These are phyloP conservation scores for Darevskia nairensis DNA, from an alignment of 2,797 vertebrate species.

Conservation along the genomic window DNA sequence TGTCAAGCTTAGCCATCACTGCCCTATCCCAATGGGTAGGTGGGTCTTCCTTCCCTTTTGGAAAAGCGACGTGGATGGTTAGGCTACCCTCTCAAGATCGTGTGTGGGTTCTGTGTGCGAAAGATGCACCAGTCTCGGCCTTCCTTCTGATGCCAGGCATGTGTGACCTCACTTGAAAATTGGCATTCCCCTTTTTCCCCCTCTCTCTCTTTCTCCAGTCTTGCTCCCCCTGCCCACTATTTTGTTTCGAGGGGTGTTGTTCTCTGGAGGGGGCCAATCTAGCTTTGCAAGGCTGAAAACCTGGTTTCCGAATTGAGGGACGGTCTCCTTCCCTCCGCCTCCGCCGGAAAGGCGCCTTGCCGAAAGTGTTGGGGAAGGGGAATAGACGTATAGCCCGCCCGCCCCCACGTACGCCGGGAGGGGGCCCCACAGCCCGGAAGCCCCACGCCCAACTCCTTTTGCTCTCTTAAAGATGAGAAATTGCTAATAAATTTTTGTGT, in stretches of 20 bases:
- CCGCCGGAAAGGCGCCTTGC: constrained; percentile 26
- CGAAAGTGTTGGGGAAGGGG: neutral
- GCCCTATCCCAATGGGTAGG: too few species aligned
- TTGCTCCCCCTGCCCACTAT: neutral
- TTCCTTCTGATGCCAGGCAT: neutral
- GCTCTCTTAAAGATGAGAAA: constrained; percentile 96
- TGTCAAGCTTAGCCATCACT: too few species aligned
- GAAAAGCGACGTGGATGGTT: too few species aligned
- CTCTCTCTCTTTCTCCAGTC: constrained; percentile 16
- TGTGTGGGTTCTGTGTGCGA: too few species aligned
- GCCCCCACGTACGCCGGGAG: neutral
- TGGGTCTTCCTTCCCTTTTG: too few species aligned
- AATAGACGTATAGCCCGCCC: constrained; percentile 37
- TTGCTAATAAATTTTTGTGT: constrained; percentile 99
- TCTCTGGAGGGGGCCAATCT: neutral
- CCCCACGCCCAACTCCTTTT: constrained; percentile 61
- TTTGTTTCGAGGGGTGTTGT: neutral
- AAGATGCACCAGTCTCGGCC: neutral
- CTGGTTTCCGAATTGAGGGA: neutral
- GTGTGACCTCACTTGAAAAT: neutral
- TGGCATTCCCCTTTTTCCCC: constrained; percentile 19
- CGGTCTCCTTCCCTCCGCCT: neutral
- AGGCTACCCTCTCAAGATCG: too few species aligned
- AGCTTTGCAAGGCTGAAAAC: accelerated
- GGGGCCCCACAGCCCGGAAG: constrained; percentile 50